Percentiles rank a stretch among this genome's conserved stretches.
Evolutionary conservation across 2,113 vertebrate species (phyloP).

Genomic region (Vidua macroura): DNA sequence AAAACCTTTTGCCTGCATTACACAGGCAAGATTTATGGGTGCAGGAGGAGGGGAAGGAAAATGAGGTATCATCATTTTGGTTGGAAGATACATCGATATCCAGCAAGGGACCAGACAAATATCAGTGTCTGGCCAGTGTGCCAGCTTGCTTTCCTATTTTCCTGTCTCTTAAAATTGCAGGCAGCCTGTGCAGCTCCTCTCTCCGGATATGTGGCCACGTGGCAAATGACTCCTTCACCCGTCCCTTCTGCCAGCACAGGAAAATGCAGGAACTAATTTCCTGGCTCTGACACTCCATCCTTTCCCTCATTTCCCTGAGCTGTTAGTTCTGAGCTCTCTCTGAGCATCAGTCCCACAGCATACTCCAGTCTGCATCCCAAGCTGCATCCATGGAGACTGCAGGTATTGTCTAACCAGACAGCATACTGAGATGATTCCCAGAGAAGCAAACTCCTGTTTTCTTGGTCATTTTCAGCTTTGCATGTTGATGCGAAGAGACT

Average conservation of each 20-base stretch:
- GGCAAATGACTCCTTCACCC: background rate
- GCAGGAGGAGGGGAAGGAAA: background rate
- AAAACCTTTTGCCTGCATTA: background rate
- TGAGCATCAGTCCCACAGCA: rapidly evolving
- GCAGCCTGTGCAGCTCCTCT: background rate
- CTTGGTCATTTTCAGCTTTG: background rate
- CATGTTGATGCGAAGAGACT: background rate
- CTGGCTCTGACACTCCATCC: background rate
- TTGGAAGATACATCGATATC: background rate
- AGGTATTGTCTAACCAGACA: background rate
- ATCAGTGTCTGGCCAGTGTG: background rate
- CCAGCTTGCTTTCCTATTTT: background rate
- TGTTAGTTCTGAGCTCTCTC: background rate
- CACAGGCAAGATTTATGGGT: background rate
- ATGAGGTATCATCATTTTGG: rapidly evolving
- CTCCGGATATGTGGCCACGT: rapidly evolving
- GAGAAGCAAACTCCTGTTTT: background rate
- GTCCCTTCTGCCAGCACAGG: background rate
- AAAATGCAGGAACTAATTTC: background rate
- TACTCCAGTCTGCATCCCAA: background rate
- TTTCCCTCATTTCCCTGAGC: background rate
- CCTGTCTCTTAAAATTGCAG: background rate
- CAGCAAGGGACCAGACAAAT: background rate
- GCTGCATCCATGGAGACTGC: background rate
- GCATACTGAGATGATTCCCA: background rate